These are phyloP conservation scores for Phengaris alcon DNA, from an alignment of 2,888 invertebrate species.

Conservation along the genomic window DNA sequence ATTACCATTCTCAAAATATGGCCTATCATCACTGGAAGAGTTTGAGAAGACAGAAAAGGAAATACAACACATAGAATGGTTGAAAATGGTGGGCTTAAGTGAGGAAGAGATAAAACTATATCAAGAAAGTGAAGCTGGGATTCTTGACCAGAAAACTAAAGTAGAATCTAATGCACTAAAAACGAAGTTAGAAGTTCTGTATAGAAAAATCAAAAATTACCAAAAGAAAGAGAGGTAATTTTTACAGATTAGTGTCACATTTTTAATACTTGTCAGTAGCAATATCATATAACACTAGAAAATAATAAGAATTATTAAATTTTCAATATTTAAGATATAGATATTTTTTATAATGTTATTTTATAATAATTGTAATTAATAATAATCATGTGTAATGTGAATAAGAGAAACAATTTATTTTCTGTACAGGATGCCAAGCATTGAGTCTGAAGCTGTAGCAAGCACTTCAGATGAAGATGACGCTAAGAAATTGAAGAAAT, in stretches of 20 bases:
- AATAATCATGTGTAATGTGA: too few species aligned
- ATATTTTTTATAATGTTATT: too few species aligned
- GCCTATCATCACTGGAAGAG: constrained; percentile 64
- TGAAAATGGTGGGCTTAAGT: constrained; percentile 70
- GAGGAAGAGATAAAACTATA: constrained; percentile 74
- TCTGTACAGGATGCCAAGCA: constrained; percentile 41
- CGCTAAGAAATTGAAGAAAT: constrained; percentile 45
- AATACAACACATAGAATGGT: constrained; percentile 60
- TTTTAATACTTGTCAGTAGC: background rate
- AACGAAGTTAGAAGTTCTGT: constrained; percentile 53
- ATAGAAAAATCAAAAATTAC: constrained; percentile 56
- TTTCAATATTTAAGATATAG: too few species aligned
- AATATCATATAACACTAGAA: background rate
- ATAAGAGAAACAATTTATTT: background rate
- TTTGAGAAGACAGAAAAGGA: constrained; percentile 63
- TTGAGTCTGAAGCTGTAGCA: constrained; percentile 42
- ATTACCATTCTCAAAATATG: constrained; percentile 65
- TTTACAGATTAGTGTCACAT: background rate
- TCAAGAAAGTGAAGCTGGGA: constrained; percentile 65
- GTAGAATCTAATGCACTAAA: constrained; percentile 58
- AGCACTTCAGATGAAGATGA: constrained; percentile 49
- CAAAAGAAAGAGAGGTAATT: constrained; percentile 50
- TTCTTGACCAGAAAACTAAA: constrained; percentile 52
- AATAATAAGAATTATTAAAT: too few species aligned
- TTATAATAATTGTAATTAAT: too few species aligned